phyloP scores from a whole-genome alignment of 2,888 invertebrate species.

The Agrotis ipsilon region DNA sequence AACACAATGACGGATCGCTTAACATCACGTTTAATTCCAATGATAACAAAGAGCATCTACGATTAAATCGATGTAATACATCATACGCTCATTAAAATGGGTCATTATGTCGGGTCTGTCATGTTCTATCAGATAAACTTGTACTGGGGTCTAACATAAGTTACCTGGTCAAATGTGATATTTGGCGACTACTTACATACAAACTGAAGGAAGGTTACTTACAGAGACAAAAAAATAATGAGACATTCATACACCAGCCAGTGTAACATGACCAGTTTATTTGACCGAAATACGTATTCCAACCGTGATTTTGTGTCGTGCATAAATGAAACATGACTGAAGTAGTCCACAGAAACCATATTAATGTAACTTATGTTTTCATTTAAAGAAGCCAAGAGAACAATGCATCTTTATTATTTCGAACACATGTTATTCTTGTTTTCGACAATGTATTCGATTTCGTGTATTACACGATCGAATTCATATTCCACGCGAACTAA shows the following conservation, averaged over 20 bases:
- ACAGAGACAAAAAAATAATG: constrained; percentile 1
- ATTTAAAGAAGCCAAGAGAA: constrained; percentile 72
- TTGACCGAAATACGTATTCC: constrained; percentile 38
- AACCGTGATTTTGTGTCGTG: constrained; percentile 40
- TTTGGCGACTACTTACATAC: constrained; percentile 2
- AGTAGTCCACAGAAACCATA: constrained; percentile 32
- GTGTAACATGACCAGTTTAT: constrained; percentile 10
- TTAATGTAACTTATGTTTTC: constrained; percentile 43
- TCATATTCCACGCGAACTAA: constrained; percentile 87
- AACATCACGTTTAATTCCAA: constrained; percentile 63
- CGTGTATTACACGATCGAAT: constrained; percentile 84
- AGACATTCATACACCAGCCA: neutral
- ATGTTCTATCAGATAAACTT: constrained; percentile 52
- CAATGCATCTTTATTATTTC: constrained; percentile 77
- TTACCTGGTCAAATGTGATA: neutral
- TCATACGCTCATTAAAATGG: constrained; percentile 54
- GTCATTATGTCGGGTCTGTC: constrained; percentile 59
- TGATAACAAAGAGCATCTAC: constrained; percentile 62
- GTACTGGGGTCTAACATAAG: neutral
- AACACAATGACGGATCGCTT: constrained; percentile 79
- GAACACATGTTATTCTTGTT: constrained; percentile 77
- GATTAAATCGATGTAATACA: constrained; percentile 64
- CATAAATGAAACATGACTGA: constrained; percentile 36
- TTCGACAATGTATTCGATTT: constrained; percentile 83
- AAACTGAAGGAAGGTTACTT: neutral